Evolutionary conservation across 2,113 vertebrate species (phyloP).

Genomic region (Malurus elegans): DNA sequence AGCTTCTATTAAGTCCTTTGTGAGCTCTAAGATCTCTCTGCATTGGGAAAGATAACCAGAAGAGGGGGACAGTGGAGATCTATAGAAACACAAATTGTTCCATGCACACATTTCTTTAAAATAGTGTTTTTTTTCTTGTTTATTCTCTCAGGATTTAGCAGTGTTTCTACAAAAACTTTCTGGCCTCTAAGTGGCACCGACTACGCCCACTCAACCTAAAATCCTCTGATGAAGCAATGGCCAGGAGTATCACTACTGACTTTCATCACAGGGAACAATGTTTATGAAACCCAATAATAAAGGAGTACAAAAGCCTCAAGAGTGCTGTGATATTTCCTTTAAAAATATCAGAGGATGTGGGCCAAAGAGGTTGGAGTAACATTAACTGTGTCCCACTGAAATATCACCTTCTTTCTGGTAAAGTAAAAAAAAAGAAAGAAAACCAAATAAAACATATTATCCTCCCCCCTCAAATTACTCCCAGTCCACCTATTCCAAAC

Average conservation of each 20-base stretch:
- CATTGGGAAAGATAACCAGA: neutral
- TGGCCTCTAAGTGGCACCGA: neutral
- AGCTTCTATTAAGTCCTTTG: neutral
- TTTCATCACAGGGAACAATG: neutral
- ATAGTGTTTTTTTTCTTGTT: neutral
- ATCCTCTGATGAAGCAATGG: neutral
- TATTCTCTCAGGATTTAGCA: neutral
- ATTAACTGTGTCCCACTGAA: neutral
- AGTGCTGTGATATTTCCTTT: neutral
- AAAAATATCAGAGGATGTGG: neutral
- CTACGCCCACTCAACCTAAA: neutral
- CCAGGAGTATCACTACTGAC: neutral
- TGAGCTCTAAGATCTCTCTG: neutral
- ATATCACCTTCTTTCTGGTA: neutral
- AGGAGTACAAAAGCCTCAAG: neutral
- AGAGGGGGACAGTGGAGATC: rapidly evolving
- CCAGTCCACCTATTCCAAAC: neutral
- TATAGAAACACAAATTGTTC: neutral
- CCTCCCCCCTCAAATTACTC: neutral
- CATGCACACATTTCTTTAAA: neutral
- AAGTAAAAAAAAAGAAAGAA: neutral
- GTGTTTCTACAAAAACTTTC: rapidly evolving
- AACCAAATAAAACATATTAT: neutral
- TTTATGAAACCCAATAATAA: neutral
- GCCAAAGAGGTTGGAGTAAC: neutral